Percentiles rank a stretch among this genome's conserved stretches.
Evolutionary conservation across 2,888 invertebrate genomes (phyloP).

Genomic region (Leptogaster cylindrica): DNA sequence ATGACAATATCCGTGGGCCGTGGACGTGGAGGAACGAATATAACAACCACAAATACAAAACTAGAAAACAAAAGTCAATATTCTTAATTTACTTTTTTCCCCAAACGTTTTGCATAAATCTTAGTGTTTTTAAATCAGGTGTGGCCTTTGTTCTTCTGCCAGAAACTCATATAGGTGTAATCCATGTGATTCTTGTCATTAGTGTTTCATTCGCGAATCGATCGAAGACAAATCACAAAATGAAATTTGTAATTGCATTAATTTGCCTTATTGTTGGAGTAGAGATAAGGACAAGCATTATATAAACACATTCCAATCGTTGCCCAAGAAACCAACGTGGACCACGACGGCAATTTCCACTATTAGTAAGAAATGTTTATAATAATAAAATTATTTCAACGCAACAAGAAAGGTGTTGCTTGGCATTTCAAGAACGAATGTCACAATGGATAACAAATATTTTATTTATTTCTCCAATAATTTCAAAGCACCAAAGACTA

Average conservation of each 20-base stretch:
- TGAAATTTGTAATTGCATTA: slow-evolving; percentile 17
- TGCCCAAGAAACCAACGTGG: slow-evolving; percentile 63
- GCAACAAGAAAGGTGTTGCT: too few relatives aligned
- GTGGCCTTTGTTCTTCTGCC: slow-evolving; percentile 26
- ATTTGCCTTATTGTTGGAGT: slow-evolving; percentile 13
- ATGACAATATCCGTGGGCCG: too few relatives aligned
- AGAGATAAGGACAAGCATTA: not conserved
- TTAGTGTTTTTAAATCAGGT: too few relatives aligned
- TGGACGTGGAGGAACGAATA: too few relatives aligned
- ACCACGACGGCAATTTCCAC: slow-evolving; percentile 65
- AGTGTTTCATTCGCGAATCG: slow-evolving; percentile 36
- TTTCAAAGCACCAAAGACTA: too few relatives aligned
- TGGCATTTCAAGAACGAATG: too few relatives aligned
- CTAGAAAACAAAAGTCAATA: too few relatives aligned
- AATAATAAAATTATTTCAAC: not conserved
- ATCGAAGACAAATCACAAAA: slow-evolving; percentile 17
- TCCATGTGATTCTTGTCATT: slow-evolving; percentile 27
- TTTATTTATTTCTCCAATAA: too few relatives aligned
- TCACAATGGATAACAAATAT: too few relatives aligned
- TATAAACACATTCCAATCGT: slow-evolving; percentile 63
- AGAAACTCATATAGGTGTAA: slow-evolving; percentile 25
- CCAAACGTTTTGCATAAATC: too few relatives aligned
- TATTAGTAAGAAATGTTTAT: slow-evolving; percentile 63
- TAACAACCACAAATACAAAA: too few relatives aligned
- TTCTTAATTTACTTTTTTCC: too few relatives aligned